These are phyloP conservation scores for Callocephalon fimbriatum DNA, from an alignment of 2,113 vertebrate species.

Conservation along the genomic window DNA sequence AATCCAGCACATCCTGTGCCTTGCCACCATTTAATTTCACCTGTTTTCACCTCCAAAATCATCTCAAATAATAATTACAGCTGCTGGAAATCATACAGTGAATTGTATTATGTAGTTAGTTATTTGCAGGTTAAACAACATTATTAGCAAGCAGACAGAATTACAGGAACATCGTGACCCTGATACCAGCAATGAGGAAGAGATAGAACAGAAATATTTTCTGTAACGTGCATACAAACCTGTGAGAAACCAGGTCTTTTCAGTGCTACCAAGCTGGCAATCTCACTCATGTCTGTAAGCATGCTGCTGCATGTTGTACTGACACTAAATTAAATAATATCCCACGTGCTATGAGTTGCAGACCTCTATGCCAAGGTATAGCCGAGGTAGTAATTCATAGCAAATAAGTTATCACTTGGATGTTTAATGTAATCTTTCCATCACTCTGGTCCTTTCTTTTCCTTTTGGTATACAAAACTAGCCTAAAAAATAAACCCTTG, in stretches of 20 bases:
- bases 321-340: background rate
- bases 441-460: background rate
- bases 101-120: background rate
- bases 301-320: background rate
- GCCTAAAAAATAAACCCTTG: background rate
- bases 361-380: background rate
- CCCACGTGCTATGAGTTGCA: background rate
- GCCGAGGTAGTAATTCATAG: background rate
- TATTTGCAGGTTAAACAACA: background rate
- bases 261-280: background rate
- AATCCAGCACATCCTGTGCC: background rate
- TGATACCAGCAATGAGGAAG: background rate
- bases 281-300: background rate
- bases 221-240: background rate
- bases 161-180: background rate
- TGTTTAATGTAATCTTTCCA: background rate
- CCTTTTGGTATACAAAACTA: background rate
- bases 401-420: background rate
- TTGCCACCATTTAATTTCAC: background rate
- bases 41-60: background rate
- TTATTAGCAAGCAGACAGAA: background rate
- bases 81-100: background rate
- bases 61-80: background rate
- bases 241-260: background rate
- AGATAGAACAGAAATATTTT: background rate